Percentiles rank a stretch among this genome's conserved stretches.
Conservation (phyloP, 2,888 invertebrate species). For the Eustalomyia histrio region DNA sequence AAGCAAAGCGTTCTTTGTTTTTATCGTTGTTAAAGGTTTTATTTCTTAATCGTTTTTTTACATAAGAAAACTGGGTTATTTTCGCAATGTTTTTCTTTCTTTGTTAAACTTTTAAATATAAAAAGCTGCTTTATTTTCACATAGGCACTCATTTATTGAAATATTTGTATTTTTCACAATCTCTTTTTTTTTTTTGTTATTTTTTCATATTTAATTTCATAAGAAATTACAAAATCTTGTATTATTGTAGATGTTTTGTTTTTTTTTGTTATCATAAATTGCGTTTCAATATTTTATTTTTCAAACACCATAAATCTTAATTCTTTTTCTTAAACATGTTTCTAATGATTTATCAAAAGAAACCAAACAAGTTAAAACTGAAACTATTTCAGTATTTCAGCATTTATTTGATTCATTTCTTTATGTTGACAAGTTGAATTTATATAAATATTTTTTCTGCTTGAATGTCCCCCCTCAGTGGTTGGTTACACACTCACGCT, state of each 20-base stretch:
- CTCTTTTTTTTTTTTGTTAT: neutral
- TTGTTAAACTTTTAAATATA: neutral
- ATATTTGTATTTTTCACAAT: neutral
- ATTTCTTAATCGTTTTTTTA: neutral
- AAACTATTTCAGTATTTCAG: constrained; percentile 1
- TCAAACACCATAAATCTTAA: neutral
- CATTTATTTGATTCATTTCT: constrained; percentile 50
- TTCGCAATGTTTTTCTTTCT: neutral
- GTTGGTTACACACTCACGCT: neutral
- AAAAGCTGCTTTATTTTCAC: neutral
- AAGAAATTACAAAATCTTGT: constrained; percentile 4
- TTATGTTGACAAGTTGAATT: constrained; percentile 43
- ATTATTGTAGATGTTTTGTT: neutral
- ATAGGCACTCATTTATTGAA: neutral
- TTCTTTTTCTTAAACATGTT: constrained; percentile 1
- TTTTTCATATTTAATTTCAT: neutral
- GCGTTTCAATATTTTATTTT: constrained; percentile 4
- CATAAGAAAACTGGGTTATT: neutral
- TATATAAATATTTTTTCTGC: neutral
- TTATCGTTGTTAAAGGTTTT: neutral
- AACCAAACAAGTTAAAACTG: neutral
- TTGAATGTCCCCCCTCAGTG: neutral
- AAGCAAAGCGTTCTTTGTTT: neutral
- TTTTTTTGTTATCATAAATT: neutral
- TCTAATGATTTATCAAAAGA: constrained; percentile 1